Base-by-base conservation (phyloP, 2,797 vertebrate species). In the Lerista edwardsae region DNA sequence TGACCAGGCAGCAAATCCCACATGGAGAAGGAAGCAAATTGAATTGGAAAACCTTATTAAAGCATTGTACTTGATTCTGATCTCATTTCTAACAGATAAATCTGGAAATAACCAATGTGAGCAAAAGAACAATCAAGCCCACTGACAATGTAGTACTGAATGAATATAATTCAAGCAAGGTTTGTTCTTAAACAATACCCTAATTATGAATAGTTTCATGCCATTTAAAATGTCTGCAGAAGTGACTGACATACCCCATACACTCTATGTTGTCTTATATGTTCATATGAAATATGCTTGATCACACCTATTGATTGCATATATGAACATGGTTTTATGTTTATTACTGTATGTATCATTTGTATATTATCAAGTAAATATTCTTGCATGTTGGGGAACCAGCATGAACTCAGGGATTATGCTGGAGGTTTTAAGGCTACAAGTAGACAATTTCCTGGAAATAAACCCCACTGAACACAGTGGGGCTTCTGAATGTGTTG, bases 31-130 rank as follows among this genome's bases (percentile, higher is more conserved):
- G 83, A 65, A 79, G 90, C 4, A 1, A 92, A 93, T 93, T 93
- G 91, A 94, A 94, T 93, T 94, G 91, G 91, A 90, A 92, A 0
- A 65, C 82, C 73, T 87, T 93, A 93, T 91, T 91, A 93, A 88
- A 51, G 79, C 44, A 88, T 83, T 86, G 82, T 82, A 90, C 88
- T 78, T 36, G 90, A 93, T 90, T 90, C 90, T 74, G 85, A 79
- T 85, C 92, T 90, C 84, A 65, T 84, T 90, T 87, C 57, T 82
- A 84, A 84, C 83, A 87, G 83, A 88, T 62, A 64, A 81, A 73
- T 79, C 75, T 31, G 71, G 64, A 86, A 87, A 86, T 79, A 86
- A 90, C 61, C 80, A 81, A 77, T 1, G 0, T 1, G 55, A 93
- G 80, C 0, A 3, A 87, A 84, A 82, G 25, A 41, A 93, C 88